Evolutionary conservation across 2,113 vertebrate genomes (phyloP), one percentile per base, ranked within the genome.

Genomic region (Carassius carassius): DNA sequence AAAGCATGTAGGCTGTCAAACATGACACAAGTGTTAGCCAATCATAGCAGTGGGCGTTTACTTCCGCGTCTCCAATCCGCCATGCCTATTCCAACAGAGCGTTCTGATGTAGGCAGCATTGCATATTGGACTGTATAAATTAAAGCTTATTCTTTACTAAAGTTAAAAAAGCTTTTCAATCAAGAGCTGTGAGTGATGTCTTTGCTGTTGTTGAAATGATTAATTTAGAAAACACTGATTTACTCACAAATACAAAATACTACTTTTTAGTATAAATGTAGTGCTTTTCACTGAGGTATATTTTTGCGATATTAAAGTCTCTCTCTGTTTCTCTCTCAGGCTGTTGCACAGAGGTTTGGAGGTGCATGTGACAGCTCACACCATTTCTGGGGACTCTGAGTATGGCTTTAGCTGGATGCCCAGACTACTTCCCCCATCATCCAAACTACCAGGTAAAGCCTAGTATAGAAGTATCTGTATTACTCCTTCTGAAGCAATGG

Each of bases 321-420:
- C 14, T 51, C 4, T 51, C 4, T 51, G 11, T 72, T 32, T 62
- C 12, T 51, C 3, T 82, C 35, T 79, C 29, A 54, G 21, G 29
- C 32, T 82, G 2, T 29, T 47, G 7, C 23, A 51, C 63, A 74
- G 60, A 60, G 2, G 7, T 21, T 65, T 29, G 78, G 41, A 80
- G 78, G 72, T 86, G 35, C 81, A 75, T 82, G 82, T 87, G 88
- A 85, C 84, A 14, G 21, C 77, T 75, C 73, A 70, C 67, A 88
- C 65, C 62, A 63, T 7, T 32, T 69, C 77, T 16, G 32, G 54
- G 13, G 5, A 69, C 16, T 79, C 9, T 51, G 80, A 91, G 90
- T 90, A 96, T 98, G 96, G 96, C 96, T 93, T 94, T 98, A 94
- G 96, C 96, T 80, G 97, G 96, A 93, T 96, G 94, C 87, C 95